A percentile compares a stretch with the other conserved stretches of the same genome.
Conservation (phyloP, 2,888 invertebrate genomes). For the Corbicula japonica region DNA sequence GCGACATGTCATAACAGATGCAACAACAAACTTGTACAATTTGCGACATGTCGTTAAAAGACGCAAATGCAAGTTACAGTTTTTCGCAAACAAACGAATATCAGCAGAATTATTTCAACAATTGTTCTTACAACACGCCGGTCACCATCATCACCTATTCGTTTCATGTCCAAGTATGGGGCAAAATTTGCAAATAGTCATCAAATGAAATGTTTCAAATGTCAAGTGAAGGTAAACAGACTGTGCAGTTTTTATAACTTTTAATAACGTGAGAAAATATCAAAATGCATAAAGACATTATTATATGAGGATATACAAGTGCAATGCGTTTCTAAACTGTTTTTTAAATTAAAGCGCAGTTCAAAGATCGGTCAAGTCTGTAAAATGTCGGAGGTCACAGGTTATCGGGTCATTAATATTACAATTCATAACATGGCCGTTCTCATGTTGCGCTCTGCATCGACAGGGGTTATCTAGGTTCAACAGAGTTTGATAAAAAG, state of each 20-base stretch:
- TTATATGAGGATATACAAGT: slow-evolving; percentile 44
- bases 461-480: slow-evolving; percentile 45
- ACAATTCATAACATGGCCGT: slow-evolving; percentile 63
- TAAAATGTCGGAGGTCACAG: slow-evolving; percentile 61
- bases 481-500: slow-evolving; percentile 28
- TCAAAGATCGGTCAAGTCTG: slow-evolving; percentile 63
- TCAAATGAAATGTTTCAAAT: slow-evolving; percentile 10
- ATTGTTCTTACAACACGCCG: too few species aligned
- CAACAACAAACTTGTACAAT: too few species aligned
- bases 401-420: slow-evolving; percentile 63
- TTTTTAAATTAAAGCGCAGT: slow-evolving; percentile 34
- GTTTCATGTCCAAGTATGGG: too few species aligned
- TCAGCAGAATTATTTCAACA: too few species aligned
- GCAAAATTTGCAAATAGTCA: too few species aligned
- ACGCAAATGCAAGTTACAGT: too few species aligned
- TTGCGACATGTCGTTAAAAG: too few species aligned
- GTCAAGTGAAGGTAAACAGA: slow-evolving; percentile 22
- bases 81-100: too few species aligned
- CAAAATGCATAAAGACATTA: slow-evolving; percentile 31
- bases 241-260: slow-evolving; percentile 28
- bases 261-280: slow-evolving; percentile 49
- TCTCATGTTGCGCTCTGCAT: slow-evolving; percentile 60
- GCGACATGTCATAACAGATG: too few species aligned
- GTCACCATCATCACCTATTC: too few species aligned
- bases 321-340: slow-evolving; percentile 38